These are phyloP conservation scores for Eupeodes corollae DNA, from an alignment of 1,140 invertebrate genomes.

Conservation along the genomic window DNA sequence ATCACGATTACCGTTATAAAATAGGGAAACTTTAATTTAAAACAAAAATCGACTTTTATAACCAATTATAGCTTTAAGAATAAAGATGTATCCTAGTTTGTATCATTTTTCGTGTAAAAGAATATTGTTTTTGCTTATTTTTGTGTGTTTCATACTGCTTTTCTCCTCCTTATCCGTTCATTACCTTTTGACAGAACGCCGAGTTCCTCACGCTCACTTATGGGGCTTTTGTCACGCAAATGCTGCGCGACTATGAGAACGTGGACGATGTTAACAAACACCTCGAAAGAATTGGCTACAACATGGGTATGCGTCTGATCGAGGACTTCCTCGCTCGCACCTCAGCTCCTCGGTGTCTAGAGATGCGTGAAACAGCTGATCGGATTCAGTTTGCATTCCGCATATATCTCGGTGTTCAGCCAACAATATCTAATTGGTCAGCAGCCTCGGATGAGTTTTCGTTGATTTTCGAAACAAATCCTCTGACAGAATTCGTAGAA, in stretches of 20 bases:
- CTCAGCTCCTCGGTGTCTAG: conserved; percentile 78
- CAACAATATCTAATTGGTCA: conserved; percentile 88
- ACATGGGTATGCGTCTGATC: conserved; percentile 93
- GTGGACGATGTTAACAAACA: conserved; percentile 94
- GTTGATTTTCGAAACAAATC: conserved; percentile 87
- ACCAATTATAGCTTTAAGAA: neutral
- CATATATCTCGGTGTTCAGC: conserved; percentile 84
- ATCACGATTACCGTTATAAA: conserved; percentile 35
- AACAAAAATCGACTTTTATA: neutral
- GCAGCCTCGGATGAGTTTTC: conserved; percentile 93
- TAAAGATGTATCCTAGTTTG: neutral
- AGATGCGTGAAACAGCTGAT: conserved; percentile 94
- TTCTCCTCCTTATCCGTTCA: neutral
- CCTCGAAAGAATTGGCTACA: conserved; percentile 89
- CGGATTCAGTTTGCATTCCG: conserved; percentile 77
- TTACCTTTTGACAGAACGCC: conserved; percentile 65
- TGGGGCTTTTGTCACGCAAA: conserved; percentile 91
- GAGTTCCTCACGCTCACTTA: conserved; percentile 96
- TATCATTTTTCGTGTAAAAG: neutral
- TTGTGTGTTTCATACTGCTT: neutral
- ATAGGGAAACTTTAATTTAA: conserved; percentile 7
- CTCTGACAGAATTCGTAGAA: conserved; percentile 97
- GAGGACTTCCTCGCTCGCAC: conserved; percentile 96
- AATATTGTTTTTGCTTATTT: conserved; percentile 1
- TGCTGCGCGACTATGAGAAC: conserved; percentile 95